These are phyloP conservation scores for Thamnaconus septentrionalis DNA, from an alignment of 2,113 vertebrate species.

Conservation along the genomic window DNA sequence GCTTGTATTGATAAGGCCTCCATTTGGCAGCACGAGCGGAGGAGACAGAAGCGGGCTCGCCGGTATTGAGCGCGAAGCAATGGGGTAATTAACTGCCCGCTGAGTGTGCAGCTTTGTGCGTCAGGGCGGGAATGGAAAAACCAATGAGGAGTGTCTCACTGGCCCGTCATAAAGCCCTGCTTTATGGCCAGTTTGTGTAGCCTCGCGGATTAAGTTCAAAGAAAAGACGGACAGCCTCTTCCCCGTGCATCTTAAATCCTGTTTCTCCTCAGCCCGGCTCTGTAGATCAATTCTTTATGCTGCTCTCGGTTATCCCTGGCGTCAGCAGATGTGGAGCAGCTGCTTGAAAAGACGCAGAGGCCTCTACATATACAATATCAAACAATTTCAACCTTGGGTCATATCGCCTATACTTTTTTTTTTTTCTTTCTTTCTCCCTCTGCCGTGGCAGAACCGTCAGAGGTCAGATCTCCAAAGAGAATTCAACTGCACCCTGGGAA, in stretches of 20 bases:
- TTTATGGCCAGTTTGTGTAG: constrained; percentile 76
- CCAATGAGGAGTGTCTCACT: constrained; percentile 64
- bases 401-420: constrained; percentile 38
- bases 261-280: constrained; percentile 61
- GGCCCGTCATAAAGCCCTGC: constrained; percentile 71
- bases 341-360: constrained; percentile 39
- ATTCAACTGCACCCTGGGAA: constrained; percentile 17
- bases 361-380: constrained; percentile 62
- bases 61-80: constrained; percentile 60
- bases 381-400: constrained; percentile 51
- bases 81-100: constrained; percentile 68
- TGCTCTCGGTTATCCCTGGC: constrained; percentile 51
- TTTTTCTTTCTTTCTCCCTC: constrained; percentile 35
- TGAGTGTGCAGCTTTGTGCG: constrained; percentile 71
- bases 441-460: constrained; percentile 31
- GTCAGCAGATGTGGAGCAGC: constrained; percentile 60
- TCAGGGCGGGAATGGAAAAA: constrained; percentile 64
- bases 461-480: constrained; percentile 15
- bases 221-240: constrained; percentile 65
- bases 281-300: constrained; percentile 64
- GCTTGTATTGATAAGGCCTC: constrained; percentile 43
- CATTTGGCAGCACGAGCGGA: constrained; percentile 57
- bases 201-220: constrained; percentile 76
- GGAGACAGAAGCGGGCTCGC: constrained; percentile 42
- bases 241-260: constrained; percentile 71